Evolutionary conservation across 2,797 vertebrate species (phyloP).

Genomic region (Sylvilagus floridanus): DNA sequence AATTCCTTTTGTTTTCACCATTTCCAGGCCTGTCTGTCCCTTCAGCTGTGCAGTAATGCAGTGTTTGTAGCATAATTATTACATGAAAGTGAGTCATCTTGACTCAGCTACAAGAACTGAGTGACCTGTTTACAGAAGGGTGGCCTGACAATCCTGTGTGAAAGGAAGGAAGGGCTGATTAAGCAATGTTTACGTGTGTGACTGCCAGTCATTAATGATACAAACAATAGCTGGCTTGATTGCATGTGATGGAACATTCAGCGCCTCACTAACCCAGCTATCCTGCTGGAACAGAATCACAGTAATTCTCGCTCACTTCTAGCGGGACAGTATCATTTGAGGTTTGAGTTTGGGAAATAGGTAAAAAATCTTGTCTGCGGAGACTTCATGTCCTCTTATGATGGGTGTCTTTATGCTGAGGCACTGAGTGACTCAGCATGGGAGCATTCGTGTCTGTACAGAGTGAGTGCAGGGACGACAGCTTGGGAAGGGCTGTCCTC

Average conservation of each 20-base stretch:
- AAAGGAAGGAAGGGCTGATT: conserved; percentile 17
- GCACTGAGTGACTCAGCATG: background rate
- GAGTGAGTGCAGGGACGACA: background rate
- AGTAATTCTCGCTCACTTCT: conserved; percentile 30
- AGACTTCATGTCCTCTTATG: background rate
- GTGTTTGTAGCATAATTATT: conserved; percentile 64
- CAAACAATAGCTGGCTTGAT: conserved; percentile 22
- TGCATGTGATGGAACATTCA: conserved; percentile 57
- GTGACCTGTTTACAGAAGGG: conserved; percentile 51
- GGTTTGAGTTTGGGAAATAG: conserved; percentile 34
- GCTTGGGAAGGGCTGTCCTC: background rate
- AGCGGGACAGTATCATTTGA: background rate
- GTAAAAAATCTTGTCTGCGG: conserved; percentile 27
- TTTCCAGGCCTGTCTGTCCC: conserved; percentile 27
- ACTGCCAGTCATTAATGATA: conserved; percentile 39
- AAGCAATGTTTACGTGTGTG: conserved; percentile 51
- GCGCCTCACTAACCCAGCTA: background rate
- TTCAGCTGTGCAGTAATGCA: conserved; percentile 49
- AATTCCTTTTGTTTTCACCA: too few species aligned
- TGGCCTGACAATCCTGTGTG: conserved; percentile 45
- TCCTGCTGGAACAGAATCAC: conserved; percentile 59
- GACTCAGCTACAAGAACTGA: conserved; percentile 28
- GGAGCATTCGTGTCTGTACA: conserved; percentile 18
- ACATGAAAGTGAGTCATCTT: conserved; percentile 61
- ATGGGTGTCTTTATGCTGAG: conserved; percentile 35